phyloP scores from a whole-genome alignment of 37 sponge, comb jelly and placozoan genomes.

The Bolinopsis microptera region DNA sequence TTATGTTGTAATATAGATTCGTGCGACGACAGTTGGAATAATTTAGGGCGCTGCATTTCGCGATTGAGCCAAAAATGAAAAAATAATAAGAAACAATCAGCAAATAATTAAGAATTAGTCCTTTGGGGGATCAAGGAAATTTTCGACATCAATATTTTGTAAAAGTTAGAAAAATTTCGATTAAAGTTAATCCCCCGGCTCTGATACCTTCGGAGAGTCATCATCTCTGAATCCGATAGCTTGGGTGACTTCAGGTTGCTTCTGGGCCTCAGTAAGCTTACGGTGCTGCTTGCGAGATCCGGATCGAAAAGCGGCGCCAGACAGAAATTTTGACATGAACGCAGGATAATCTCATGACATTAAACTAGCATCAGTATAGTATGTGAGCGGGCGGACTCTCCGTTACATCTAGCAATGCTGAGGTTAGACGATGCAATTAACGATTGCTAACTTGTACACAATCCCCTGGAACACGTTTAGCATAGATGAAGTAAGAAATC shows the following conservation, averaged over 20 bases:
- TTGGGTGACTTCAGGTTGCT: not conserved
- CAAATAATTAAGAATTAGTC: too few species aligned
- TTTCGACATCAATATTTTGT: too few species aligned
- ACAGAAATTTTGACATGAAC: conserved; percentile 60
- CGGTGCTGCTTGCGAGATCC: conserved; percentile 30
- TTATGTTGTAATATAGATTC: too few species aligned
- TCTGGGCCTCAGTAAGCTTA: not conserved
- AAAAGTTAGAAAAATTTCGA: too few species aligned
- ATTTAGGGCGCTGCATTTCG: too few species aligned
- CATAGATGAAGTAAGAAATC: too few species aligned
- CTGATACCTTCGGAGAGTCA: conserved; percentile 51
- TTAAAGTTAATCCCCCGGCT: not conserved
- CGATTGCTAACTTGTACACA: not conserved
- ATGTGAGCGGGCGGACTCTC: not conserved
- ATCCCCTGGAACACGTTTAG: not conserved
- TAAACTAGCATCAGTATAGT: not conserved
- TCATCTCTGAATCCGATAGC: conserved; percentile 50
- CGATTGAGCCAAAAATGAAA: too few species aligned
- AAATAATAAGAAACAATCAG: too few species aligned
- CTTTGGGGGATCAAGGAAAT: too few species aligned
- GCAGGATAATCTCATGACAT: not conserved
- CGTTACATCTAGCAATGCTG: not conserved
- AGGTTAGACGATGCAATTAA: not conserved
- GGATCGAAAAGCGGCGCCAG: conserved; percentile 52
- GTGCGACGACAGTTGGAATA: too few species aligned